Evolutionary conservation across 1,140 invertebrate species (phyloP), one percentile per base, ranked within the genome.

Genomic region (Cydia strobilella): DNA sequence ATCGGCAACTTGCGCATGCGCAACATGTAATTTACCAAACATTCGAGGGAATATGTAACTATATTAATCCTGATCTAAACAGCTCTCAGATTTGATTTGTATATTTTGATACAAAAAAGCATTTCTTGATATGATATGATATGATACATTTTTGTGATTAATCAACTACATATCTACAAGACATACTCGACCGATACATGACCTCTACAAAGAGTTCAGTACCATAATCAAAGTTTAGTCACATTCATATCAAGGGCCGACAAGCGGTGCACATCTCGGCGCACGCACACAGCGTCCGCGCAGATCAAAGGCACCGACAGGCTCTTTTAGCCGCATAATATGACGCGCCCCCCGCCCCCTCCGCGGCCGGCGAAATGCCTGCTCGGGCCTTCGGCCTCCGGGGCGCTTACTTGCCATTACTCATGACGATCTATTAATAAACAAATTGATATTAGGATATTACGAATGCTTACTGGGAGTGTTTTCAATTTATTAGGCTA

Each of bases 271-370:
- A 86, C 86, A 84, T 86, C 86, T 59, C 69, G 62, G 73, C 66
- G 82, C 82, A 79, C 81, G 86, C 86, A 82, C 86, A 88, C 87
- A 88, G 86, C 85, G 82, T 79, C 73, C 77, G 78, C 79, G 75
- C 80, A 81, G 89, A 91, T 93, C 92, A 93, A 93, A 93, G 89
- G 90, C 85, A 90, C 92, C 91, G 91, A 93, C 88, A 93, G 88
- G 82, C 88, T 93, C 89, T 90, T 93, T 92, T 92, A 92, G 89
- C 90, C 85, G 89, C 89, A 91, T 92, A 92, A 93, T 93, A 90
- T 91, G 90, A 92, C 89, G 88, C 86, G 86, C 84, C 82, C 84
- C 85, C 83, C 80, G 84, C 84, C 86, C 81, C 77, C 81, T 86
- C 84, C 84, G 82, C 86, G 76, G 78, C 81, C 83, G 79, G 79